Conservation (phyloP, 2,113 vertebrate species). For the Peromyscus polionotus region DNA sequence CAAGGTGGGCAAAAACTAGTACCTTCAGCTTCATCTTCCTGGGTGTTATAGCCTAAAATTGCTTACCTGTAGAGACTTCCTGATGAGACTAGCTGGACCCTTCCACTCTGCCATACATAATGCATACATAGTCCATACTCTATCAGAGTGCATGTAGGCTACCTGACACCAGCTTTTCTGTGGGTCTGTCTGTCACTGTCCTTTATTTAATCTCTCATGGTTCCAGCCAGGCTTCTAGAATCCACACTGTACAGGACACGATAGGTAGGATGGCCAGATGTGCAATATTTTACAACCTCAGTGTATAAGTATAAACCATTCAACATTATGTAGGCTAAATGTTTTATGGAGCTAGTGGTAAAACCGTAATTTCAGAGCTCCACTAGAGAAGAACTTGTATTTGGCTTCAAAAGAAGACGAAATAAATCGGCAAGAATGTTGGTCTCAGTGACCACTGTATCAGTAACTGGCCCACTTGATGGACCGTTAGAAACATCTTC, state of each 20-base stretch:
- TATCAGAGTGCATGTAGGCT: neutral
- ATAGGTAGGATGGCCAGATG: neutral
- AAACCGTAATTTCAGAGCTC: neutral
- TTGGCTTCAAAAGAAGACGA: conserved; percentile 4
- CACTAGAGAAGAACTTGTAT: neutral
- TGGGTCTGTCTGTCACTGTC: neutral
- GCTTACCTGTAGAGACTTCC: neutral
- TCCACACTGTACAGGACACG: neutral
- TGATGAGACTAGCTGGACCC: neutral
- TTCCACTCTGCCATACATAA: neutral
- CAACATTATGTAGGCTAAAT: neutral
- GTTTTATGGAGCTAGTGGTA: neutral
- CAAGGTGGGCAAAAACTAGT: neutral
- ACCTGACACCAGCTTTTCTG: neutral
- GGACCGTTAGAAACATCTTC: neutral
- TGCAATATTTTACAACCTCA: neutral
- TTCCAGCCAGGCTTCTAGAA: neutral
- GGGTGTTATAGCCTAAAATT: neutral
- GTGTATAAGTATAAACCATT: neutral
- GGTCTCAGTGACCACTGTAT: neutral
- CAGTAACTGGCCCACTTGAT: neutral
- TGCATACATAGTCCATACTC: neutral
- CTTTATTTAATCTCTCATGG: neutral
- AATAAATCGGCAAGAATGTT: neutral
- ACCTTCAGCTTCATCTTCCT: neutral